Base-by-base conservation (phyloP, 2,888 invertebrate species). In the Orchesellides sinensis region DNA sequence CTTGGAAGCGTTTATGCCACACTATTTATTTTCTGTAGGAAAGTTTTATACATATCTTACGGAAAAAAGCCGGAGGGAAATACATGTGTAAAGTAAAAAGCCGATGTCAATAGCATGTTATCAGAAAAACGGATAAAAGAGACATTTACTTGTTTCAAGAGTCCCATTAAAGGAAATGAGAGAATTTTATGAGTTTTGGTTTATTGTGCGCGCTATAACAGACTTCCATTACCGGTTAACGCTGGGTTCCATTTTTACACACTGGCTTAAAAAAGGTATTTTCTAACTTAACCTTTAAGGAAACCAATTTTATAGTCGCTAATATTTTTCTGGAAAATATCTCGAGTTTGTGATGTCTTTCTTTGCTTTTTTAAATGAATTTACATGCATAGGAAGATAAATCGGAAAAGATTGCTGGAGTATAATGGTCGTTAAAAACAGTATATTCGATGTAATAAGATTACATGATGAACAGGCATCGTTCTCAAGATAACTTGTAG, bases 121-220 rank as follows among this genome's bases (percentile, higher is more conserved):
- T 47, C 49, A 6, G 4, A 25, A 4, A 14, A 25, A 25, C 12
- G 54, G 54, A 25, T 25, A 32, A 61, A 61, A 32, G 61, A 32
- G 61, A 32, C 61, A 61, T 29, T 61, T 61, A 61, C 29, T 61
- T 17, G 32, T 17, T 61, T 32, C 61, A 32, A n/a, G 61, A 32
- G 61, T 61, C 32, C 32, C 61, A 61, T 61, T 61, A 61, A 3
- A 1, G 4, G 32, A 32, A 19, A 61, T 61, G 61, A 61, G n/a
- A 59, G 32, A 10, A n/a, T 21, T 54, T 54, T 54, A 54, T n/a
- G 54, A 54, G 54, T 23, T 54, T 14, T 23, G 5, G 56, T 23
- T 56, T n/a, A 49, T n/a, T n/a, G n/a, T n/a, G n/a, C n/a, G n/a
- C n/a, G n/a, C 49, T 10, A 35, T 49, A 49, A 5, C 49, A 49